Conservation (phyloP, 1,140 invertebrate genomes). For the Camponotus floridanus region DNA sequence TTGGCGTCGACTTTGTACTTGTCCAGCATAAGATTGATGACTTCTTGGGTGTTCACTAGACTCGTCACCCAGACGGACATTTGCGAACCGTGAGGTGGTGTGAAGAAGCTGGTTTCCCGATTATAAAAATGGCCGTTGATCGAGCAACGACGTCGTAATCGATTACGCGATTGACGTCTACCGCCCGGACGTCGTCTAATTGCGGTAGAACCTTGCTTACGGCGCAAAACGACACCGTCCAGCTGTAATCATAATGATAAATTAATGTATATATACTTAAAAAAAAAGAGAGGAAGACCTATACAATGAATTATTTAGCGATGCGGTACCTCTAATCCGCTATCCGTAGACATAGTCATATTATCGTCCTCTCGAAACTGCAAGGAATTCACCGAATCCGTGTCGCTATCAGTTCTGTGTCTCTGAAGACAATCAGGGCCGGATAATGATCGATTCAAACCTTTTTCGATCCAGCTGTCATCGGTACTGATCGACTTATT, state of each 20-base stretch:
- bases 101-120: constrained; percentile 95
- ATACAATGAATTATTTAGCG: constrained; percentile 17
- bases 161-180: constrained; percentile 89
- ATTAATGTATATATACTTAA: constrained; percentile 1
- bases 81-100: constrained; percentile 93
- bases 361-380: constrained; percentile 85
- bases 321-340: constrained; percentile 82
- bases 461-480: constrained; percentile 86
- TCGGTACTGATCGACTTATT: constrained; percentile 84
- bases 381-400: constrained; percentile 83
- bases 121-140: constrained; percentile 97
- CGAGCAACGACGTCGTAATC: constrained; percentile 92
- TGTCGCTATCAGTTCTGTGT: constrained; percentile 83
- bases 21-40: constrained; percentile 94
- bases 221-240: constrained; percentile 83
- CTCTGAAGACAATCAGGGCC: constrained; percentile 90
- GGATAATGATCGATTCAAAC: constrained; percentile 89
- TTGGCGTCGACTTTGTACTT: constrained; percentile 95
- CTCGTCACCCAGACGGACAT: constrained; percentile 95
- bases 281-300: neutral
- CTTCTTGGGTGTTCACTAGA: constrained; percentile 92
- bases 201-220: constrained; percentile 88
- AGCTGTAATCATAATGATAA: constrained; percentile 72
- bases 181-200: constrained; percentile 91
- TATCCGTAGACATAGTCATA: constrained; percentile 85